These are phyloP conservation scores for Plutella xylostella DNA, from an alignment of 2,888 invertebrate species.

Conservation along the genomic window DNA sequence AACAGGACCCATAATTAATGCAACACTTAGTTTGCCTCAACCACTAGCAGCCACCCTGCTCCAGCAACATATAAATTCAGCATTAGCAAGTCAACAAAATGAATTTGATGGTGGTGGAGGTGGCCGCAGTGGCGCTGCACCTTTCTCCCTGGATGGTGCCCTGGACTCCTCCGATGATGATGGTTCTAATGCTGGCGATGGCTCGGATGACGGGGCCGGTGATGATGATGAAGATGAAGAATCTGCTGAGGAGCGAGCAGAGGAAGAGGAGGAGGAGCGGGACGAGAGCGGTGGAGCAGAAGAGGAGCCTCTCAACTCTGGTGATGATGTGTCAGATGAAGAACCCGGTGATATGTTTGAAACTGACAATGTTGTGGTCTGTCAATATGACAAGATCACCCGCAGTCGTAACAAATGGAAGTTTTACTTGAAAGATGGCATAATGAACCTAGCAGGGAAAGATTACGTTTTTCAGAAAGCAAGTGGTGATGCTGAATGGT, in stretches of 20 bases:
- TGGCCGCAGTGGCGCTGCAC: conserved; percentile 51
- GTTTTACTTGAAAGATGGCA: conserved; percentile 98
- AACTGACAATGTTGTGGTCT: conserved; percentile 99
- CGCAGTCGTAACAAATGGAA: conserved; percentile 99
- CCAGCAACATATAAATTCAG: conserved; percentile 91
- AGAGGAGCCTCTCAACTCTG: conserved; percentile 95
- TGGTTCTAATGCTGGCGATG: conserved; percentile 70
- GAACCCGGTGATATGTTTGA: conserved; percentile 96
- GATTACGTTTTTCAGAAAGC: conserved; percentile 99
- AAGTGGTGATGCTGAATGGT: conserved; percentile 99
- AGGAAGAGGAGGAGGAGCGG: conserved; percentile 76
- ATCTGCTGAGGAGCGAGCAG: conserved; percentile 74
- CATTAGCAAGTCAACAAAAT: conserved; percentile 68
- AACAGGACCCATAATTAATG: conserved; percentile 89
- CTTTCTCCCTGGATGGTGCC: conserved; percentile 71
- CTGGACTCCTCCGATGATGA: conserved; percentile 81
- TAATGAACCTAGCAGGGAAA: conserved; percentile 98
- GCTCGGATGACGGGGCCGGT: conserved; percentile 77
- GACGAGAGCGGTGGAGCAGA: conserved; percentile 74
- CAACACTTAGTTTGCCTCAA: conserved; percentile 88
- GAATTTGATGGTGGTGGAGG: conserved; percentile 63
- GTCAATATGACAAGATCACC: conserved; percentile 99
- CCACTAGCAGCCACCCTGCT: conserved; percentile 83
- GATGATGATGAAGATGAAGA: conserved; percentile 83
- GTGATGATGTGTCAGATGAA: conserved; percentile 97